Percentiles rank a stretch among this genome's conserved stretches.
These are phyloP conservation scores for Achroia grisella DNA, from an alignment of 1,140 invertebrate genomes.

Conservation along the genomic window DNA sequence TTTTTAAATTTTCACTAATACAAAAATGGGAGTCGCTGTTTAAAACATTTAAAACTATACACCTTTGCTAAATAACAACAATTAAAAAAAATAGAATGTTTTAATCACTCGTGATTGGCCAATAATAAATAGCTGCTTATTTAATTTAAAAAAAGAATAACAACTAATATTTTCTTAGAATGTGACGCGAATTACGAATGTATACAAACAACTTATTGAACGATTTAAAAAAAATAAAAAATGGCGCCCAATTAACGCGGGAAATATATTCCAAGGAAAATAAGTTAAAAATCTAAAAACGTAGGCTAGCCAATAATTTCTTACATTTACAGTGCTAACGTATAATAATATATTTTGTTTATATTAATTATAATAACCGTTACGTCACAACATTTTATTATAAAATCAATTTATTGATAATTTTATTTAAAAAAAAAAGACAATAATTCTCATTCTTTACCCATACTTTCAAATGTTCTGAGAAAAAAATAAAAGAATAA, in stretches of 20 bases:
- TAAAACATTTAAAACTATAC: no score
- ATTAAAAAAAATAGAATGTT: neutral
- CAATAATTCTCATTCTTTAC: neutral
- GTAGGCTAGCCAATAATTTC: conserved; percentile 50
- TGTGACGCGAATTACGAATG: neutral
- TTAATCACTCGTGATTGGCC: no score
- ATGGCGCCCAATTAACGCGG: neutral
- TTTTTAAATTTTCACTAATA: no score
- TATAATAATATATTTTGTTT: conserved; percentile 60
- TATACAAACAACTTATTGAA: neutral
- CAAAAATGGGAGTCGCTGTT: neutral
- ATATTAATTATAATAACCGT: conserved; percentile 21
- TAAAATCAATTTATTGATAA: neutral
- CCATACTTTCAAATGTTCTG: no score
- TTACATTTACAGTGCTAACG: conserved; percentile 43
- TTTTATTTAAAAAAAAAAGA: neutral
- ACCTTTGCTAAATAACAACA: neutral
- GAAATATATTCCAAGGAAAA: conserved; percentile 13
- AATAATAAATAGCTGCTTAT: neutral
- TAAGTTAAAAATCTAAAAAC: conserved; percentile 47
- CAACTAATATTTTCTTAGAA: neutral
- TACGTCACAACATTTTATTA: neutral
- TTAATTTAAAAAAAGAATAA: conserved; percentile 1
- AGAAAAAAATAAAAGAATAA: no score
- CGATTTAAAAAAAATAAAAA: neutral